Evolutionary conservation across 2,797 vertebrate species (phyloP).

Genomic region (Lepilemur septentrionalis): DNA sequence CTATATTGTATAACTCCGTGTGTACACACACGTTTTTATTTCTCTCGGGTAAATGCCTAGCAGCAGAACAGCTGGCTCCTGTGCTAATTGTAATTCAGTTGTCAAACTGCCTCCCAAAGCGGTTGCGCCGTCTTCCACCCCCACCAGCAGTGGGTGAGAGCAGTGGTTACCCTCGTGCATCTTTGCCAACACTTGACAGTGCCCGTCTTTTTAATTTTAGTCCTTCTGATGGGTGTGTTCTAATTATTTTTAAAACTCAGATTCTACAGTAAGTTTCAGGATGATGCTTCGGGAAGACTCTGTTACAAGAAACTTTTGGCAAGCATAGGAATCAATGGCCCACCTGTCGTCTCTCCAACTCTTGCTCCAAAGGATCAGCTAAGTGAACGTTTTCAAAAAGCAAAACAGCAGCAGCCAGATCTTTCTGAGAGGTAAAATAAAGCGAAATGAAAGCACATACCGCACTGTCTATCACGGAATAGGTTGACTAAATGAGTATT

Average conservation of each 20-base stretch:
- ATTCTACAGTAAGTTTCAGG: conserved; percentile 82
- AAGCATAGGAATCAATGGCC: conserved; percentile 77
- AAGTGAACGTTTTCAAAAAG: conserved; percentile 69
- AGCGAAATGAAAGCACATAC: fast-evolving
- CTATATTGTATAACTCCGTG: background rate
- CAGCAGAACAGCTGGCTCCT: background rate
- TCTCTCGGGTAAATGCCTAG: background rate
- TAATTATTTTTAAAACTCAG: conserved; percentile 64
- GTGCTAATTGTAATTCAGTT: fast-evolving
- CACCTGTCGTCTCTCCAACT: conserved; percentile 46
- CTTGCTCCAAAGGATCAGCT: conserved; percentile 36
- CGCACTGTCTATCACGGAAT: fast-evolving
- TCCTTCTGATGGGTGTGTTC: background rate
- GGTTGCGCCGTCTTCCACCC: fast-evolving
- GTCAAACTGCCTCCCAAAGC: background rate
- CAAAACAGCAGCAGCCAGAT: background rate
- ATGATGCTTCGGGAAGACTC: conserved; percentile 76
- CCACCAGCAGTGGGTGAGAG: fast-evolving
- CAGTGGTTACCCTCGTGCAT: fast-evolving
- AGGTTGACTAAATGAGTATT: background rate
- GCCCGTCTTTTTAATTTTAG: fast-evolving
- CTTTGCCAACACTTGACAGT: background rate
- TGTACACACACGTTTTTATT: background rate
- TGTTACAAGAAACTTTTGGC: conserved; percentile 83
- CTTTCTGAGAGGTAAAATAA: conserved; percentile 68